Evolutionary conservation across 2,888 invertebrate genomes (phyloP).

Genomic region (Stegana nigrithorax): DNA sequence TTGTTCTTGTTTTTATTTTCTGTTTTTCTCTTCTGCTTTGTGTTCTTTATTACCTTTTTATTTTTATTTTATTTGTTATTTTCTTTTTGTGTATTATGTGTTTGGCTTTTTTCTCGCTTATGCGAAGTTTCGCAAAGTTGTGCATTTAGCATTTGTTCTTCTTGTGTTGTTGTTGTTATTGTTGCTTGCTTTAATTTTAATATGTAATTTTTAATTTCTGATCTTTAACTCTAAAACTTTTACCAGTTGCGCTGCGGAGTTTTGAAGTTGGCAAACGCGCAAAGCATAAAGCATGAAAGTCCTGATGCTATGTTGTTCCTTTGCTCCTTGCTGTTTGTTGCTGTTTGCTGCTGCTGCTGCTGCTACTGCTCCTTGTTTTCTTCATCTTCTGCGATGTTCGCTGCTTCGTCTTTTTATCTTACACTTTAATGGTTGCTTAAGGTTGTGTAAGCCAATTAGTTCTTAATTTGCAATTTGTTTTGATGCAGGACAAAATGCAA

Average conservation of each 20-base stretch:
- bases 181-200: slow-evolving; percentile 19
- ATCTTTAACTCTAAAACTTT: slow-evolving; percentile 45
- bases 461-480: slow-evolving; percentile 61
- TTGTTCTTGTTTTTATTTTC: neutral
- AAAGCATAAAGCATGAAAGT: slow-evolving; percentile 60
- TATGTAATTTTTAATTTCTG: slow-evolving; percentile 30
- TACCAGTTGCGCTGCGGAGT: slow-evolving; percentile 20
- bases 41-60: neutral
- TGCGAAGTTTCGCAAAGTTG: neutral
- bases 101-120: slow-evolving; percentile 21
- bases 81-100: slow-evolving; percentile 11
- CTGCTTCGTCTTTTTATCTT: neutral
- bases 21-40: neutral
- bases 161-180: neutral
- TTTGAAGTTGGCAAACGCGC: no score
- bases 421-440: slow-evolving; percentile 54
- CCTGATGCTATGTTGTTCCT: no score
- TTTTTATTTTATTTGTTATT: slow-evolving; percentile 8
- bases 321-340: neutral
- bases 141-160: slow-evolving; percentile 19
- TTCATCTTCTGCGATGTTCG: slow-evolving; percentile 3
- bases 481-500: slow-evolving; percentile 46
- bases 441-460: slow-evolving; percentile 61
- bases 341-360: neutral
- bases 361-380: slow-evolving; percentile 30